Evolutionary conservation across 1,140 invertebrate genomes (phyloP), one percentile per base, ranked within the genome.

Genomic region (Diachasmimorpha longicaudata): DNA sequence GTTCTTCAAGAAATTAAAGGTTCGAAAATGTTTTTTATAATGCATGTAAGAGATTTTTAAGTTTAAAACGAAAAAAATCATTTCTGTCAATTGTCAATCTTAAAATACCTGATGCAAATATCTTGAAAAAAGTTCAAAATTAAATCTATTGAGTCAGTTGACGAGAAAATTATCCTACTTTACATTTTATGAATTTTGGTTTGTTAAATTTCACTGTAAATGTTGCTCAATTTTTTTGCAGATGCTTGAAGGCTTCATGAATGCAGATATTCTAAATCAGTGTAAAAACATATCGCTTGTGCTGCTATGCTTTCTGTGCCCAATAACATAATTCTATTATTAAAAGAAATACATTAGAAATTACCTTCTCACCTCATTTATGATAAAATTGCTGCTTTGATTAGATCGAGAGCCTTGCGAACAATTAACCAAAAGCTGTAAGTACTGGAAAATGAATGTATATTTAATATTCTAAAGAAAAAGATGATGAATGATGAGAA

Each of bases 1-100:
- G 87, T 88, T 88, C 81, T 87, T 88, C 87, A 80, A 78, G 85
- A 89, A 85, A 88, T 84, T 82, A 84, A 88, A 89, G 88, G 88
- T 89, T 89, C 86, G 86, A 79, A 76, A 76, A 75, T 78, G 79
- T 76, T 70, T 81, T 44, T 78, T 84, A 80, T 63, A 72, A 67
- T 74, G 78, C 75, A 79, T 79, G 78, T 37, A 75, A 74, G 48
- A 76, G 31, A 52, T 42, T 79, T 46, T 73, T 75, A 39, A 71
- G n/a, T 36, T 69, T 63, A 1, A n/a, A n/a, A 19, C 21, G 13
- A 3, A 4, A 9, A 52, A 6, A 9, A 52, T 16, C 14, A 52
- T 16, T 46, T 46, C n/a, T n/a, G 11, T 46, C 11, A 46, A 46
- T 46, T 46, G 4, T 9, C 44, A 46, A 46, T 11, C 4, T 46